Evolutionary conservation across 2,113 vertebrate genomes (phyloP), one percentile per base, ranked within the genome.

Genomic region (Mirza zaza): DNA sequence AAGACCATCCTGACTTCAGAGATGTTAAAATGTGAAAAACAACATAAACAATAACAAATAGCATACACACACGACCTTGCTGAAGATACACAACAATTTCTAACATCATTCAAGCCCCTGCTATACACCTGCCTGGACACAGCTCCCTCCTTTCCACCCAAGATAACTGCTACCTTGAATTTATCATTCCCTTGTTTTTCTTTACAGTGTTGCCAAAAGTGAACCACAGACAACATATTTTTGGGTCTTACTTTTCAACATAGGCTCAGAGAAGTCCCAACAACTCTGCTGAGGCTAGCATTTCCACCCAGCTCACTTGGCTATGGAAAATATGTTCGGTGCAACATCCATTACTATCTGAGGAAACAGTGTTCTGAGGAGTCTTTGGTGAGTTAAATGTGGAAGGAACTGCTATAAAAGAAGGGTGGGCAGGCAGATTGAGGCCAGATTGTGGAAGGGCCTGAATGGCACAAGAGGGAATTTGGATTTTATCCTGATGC

Each of bases 401-500:
- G 9, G 27, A 65, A 82, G 59, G 27, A 75, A 57, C 21, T 80
- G 39, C 52, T 48, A 45, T 71, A 23, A 76, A 34, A 6, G 57
- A 84, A 70, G 42, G 14, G 29, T 45, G 32, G 84, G 42, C 10
- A 21, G 71, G 61, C 79, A 79, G 79, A 75, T 6, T 39, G 73
- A 91, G 45, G 45, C 45, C 93, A 96, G 90, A 95, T 82, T 91
- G 90, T 67, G 2, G 68, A 71, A 71, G 7, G 32, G 29, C 36
- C 65, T 65, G 21, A 91, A 73, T 39, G 75, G 45, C n/a, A 82
- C 61, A 52, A 6, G 50, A 82, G 84, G 80, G 67, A 45, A 87
- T 71, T 71, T 89, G 36, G 67, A 89, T 61, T 97, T 85, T 45
- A 77, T 90, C 61, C 61, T 79, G 87, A 85, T 86, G 18, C 45